phyloP scores from a whole-genome alignment of 1,140 invertebrate species.

The Drosophila murphyi region DNA sequence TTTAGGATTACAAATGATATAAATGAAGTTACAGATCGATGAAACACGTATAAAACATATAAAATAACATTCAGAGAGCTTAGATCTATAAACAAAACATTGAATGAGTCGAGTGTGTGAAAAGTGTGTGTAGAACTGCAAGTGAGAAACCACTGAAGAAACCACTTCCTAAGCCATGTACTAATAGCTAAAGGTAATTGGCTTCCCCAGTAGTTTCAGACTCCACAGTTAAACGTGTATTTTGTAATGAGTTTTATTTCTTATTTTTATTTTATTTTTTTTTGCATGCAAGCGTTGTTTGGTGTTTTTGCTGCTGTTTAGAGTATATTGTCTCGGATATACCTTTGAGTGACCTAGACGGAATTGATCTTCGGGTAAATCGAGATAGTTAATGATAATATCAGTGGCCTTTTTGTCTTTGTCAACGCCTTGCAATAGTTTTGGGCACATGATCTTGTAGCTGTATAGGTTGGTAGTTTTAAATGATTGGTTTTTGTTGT shows the following conservation, averaged over 20 bases:
- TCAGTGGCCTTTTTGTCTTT: conserved; percentile 93
- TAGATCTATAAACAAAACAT: conserved; percentile 28
- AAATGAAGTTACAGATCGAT: conserved; percentile 18
- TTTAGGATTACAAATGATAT: conserved; percentile 20
- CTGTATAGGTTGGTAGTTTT: conserved; percentile 85
- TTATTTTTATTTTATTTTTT: background rate
- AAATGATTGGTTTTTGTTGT: conserved; percentile 37
- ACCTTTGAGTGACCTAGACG: conserved; percentile 98
- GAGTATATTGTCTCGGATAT: conserved; percentile 84
- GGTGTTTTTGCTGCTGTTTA: conserved; percentile 3
- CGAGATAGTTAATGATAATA: conserved; percentile 94
- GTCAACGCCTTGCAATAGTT: conserved; percentile 89
- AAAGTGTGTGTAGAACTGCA: background rate
- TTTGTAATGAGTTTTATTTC: background rate
- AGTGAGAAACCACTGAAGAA: background rate
- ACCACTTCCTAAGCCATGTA: conserved; percentile 50
- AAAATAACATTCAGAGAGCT: conserved; percentile 10
- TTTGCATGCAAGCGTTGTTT: conserved; percentile 10
- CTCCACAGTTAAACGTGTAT: background rate
- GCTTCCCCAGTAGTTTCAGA: background rate
- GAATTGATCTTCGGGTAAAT: conserved; percentile 96
- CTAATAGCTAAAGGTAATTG: conserved; percentile 48
- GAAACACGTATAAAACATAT: background rate
- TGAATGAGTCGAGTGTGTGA: conserved; percentile 12
- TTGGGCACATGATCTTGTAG: conserved; percentile 97